phyloP scores from a whole-genome alignment of 2,113 vertebrate species.

The Bubo scandiacus region DNA sequence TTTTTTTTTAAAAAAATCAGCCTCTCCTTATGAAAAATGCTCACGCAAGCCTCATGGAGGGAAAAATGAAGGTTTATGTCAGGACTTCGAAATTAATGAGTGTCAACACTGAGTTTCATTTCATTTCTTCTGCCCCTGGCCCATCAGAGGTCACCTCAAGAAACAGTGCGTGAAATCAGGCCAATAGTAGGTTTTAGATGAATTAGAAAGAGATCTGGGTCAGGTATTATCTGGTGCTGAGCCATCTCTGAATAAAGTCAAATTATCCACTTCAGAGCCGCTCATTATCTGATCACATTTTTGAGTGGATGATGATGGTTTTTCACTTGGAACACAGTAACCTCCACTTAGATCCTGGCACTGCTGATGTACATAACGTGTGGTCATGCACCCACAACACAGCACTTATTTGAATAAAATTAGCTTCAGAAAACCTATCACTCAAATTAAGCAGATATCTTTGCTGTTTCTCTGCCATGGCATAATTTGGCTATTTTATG shows the following conservation, averaged over 20 bases:
- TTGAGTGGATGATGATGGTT: slow-evolving; percentile 51
- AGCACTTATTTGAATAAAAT: background rate
- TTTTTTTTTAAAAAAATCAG: background rate
- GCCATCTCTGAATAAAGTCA: slow-evolving; percentile 32
- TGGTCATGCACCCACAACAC: background rate
- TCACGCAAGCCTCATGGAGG: background rate
- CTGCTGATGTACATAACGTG: background rate
- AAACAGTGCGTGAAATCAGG: background rate
- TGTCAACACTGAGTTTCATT: background rate
- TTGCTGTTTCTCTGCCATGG: background rate
- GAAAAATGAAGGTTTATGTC: slow-evolving; percentile 4
- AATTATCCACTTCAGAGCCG: slow-evolving; percentile 42
- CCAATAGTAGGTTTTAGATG: background rate
- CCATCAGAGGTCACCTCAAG: background rate
- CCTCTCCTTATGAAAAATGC: background rate
- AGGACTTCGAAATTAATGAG: background rate
- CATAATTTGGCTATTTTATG: background rate
- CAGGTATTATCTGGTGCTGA: slow-evolving; percentile 43
- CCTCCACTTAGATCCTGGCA: slow-evolving; percentile 15
- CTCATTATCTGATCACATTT: slow-evolving; percentile 42
- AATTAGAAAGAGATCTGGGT: background rate
- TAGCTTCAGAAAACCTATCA: background rate
- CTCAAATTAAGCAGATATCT: background rate
- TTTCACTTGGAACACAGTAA: slow-evolving; percentile 15
- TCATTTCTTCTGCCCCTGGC: background rate